These are phyloP conservation scores for Sycophila texana DNA, from an alignment of 2,888 invertebrate species.

Conservation along the genomic window DNA sequence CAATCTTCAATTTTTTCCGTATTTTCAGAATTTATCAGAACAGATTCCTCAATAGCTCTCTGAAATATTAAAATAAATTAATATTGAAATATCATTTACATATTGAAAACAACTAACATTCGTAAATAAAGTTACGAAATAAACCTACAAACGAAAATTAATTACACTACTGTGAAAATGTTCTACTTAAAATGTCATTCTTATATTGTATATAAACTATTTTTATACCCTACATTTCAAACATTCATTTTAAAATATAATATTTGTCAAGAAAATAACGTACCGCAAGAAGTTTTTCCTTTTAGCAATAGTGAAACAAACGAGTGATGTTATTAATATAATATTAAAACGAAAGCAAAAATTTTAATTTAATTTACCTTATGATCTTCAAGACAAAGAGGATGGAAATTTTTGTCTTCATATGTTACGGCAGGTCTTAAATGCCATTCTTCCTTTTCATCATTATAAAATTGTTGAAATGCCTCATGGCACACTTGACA, in stretches of 20 bases:
- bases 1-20: constrained; percentile 34
- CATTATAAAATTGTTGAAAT: constrained; percentile 56
- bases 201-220: neutral
- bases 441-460: constrained; percentile 92
- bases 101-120: neutral
- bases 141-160: neutral
- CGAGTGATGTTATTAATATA: constrained; percentile 29
- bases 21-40: neutral
- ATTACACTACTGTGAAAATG: neutral
- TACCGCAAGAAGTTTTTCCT: constrained; percentile 56
- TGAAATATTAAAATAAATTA: constrained; percentile 36
- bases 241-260: constrained; percentile 1
- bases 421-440: constrained; percentile 88
- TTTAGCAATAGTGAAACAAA: constrained; percentile 48
- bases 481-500: constrained; percentile 55
- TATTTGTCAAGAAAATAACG: constrained; percentile 29
- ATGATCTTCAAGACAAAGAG: constrained; percentile 91
- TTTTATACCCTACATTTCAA: neutral
- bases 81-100: constrained; percentile 6
- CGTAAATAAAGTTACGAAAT: neutral
- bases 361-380: constrained; percentile 78
- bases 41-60: constrained; percentile 65
- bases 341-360: constrained; percentile 33
- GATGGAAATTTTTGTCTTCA: constrained; percentile 89
- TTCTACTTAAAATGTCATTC: too few relatives aligned